phyloP scores from a whole-genome alignment of 2,797 vertebrate genomes.

The Enteromius treurensis region DNA sequence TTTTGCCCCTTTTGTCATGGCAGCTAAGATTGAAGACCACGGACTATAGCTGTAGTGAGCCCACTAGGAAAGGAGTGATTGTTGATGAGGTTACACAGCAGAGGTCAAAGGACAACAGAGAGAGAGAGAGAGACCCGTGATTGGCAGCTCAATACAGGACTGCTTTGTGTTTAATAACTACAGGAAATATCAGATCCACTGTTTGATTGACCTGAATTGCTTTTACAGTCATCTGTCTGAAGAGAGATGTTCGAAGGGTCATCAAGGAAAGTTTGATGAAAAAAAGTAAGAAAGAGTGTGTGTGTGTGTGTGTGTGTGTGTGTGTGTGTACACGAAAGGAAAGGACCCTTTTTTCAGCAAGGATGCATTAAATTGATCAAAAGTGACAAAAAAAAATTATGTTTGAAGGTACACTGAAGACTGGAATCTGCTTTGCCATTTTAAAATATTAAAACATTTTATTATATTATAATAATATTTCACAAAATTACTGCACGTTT shows the following conservation, averaged over 20 bases:
- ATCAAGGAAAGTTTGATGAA: too few species aligned
- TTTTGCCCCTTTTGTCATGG: slow-evolving; percentile 18
- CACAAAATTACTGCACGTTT: background rate
- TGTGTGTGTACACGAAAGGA: too few species aligned
- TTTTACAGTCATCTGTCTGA: background rate
- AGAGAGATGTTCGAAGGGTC: background rate
- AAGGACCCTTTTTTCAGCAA: background rate
- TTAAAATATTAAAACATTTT: background rate
- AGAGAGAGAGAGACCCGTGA: background rate
- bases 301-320: too few species aligned
- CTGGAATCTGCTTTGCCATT: background rate
- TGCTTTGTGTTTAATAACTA: background rate
- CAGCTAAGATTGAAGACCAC: background rate
- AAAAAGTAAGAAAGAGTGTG: too few species aligned
- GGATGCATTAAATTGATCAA: background rate
- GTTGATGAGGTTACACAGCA: slow-evolving; percentile 35
- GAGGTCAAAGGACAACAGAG: background rate
- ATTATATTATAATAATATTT: background rate
- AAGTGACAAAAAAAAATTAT: background rate
- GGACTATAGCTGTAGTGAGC: background rate
- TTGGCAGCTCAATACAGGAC: background rate
- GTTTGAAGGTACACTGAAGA: background rate
- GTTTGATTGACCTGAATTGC: slow-evolving; percentile 9
- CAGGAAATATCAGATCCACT: slow-evolving; percentile 10
- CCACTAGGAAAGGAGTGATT: slow-evolving; percentile 5